Base-by-base conservation (phyloP, 2,888 invertebrate genomes). In the Noctuana brunneofusca region DNA sequence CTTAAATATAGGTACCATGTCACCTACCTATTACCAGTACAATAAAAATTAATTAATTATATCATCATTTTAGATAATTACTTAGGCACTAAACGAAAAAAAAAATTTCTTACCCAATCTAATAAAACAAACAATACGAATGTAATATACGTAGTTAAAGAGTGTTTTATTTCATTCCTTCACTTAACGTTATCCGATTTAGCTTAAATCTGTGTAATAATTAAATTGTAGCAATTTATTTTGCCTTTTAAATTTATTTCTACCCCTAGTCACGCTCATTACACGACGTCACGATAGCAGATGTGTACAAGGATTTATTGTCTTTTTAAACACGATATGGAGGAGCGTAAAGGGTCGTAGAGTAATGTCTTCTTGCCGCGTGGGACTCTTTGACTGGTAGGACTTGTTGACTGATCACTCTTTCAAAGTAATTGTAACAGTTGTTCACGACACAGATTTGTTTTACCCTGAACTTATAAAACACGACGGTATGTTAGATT, bases 361-460 rank as follows among this genome's bases (percentile, higher is more conserved):
- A 22, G 24, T 22, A 22, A 22, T 54, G 38, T 38, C 58, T 16
- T 41, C 46, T 57, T 57, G 14, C 32, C 20, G 8, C 43, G 18
- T n/a, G 50, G 52, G 27, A 16, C 30, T 14, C 38, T 48, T 24
- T 22, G 48, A n/a, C 48, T 48, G 46, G 32, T 3, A 20, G 1
- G 18, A 20, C 24, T 30, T 22, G 52, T 30, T 59, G 59, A 46
- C 53, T 59, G 52, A 53, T 59, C 12, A 46, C 30, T 53, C 50
- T 59, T 59, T 32, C 32, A 46, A 59, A 59, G 22, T 59, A 53
- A 59, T 53, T 46, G 59, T 43, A 18, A 55, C 54, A 43, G 43
- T 43, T 43, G 43, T 18, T 43, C 43, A 3, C 43, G 43, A 43
- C 43, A 43, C 43, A 18, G 43, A 18, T 43, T 43, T 43, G 43